Base-by-base conservation (phyloP, 2,797 vertebrate genomes). In the Falco biarmicus region DNA sequence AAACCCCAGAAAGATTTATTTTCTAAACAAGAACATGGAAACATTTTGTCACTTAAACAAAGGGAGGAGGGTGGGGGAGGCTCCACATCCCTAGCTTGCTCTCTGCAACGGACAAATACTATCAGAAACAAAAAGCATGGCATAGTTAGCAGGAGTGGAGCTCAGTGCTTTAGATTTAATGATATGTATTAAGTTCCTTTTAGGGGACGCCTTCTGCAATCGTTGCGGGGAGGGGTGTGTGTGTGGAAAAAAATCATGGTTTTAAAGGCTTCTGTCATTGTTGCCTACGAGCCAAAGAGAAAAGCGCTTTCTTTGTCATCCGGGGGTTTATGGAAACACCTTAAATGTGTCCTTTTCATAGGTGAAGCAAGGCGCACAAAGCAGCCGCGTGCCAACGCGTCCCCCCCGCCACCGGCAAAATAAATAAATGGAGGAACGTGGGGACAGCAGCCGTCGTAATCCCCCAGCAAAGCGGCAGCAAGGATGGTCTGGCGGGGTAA, bases 41-140 rank as follows among this genome's bases (percentile, higher is more conserved):
- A 97, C 73, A 97, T 97, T 95, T 96, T 96, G 93, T 95, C 94
- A 96, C 64, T 95, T 96, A 96, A 97, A 97, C 96, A 97, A 97
- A 97, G 94, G 93, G 92, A 96, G 93, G 92, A 94, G 95, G 93
- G 95, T 3, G 93, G 96, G 93, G 93, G 93, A 97, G 95, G 95
- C 94, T 96, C 95, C 6, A 4, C 79, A 96, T 96, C 94, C 80
- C 60, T 81, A 41, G 82, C 93, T 96, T 89, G 82, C 92, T 95
- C 95, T 96, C 84, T 92, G 95, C 93, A 81, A 95, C 32, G 95
- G 96, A 97, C 95, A 97, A 96, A 97, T 94, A 93, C 84, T 93
- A 96, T 90, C 87, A 97, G 94, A 96, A 96, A 96, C 90, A 97
- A 97, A 97, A 97, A 93, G 84, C 95, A 21, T 94, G 92, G 95